A percentile compares a stretch with the other conserved stretches of the same genome.
These are phyloP conservation scores for Apogon talboti DNA, from an alignment of 2,797 vertebrate species.

Conservation along the genomic window DNA sequence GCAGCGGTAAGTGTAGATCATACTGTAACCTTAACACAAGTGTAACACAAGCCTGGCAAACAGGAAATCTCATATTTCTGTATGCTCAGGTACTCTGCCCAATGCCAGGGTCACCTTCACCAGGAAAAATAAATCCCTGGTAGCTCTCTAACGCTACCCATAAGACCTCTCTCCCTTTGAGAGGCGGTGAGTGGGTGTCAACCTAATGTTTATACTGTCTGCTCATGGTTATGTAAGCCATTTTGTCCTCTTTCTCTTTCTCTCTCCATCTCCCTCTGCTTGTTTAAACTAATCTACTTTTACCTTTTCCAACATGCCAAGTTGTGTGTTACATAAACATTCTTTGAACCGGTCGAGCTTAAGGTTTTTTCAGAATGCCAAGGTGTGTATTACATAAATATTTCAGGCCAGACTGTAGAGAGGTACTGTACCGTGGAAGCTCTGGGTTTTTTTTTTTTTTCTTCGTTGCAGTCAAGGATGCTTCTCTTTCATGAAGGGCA, in stretches of 20 bases:
- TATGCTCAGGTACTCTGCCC: constrained; percentile 79
- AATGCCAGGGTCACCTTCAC: constrained; percentile 82
- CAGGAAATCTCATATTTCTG: constrained; percentile 82
- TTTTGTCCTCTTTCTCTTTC: constrained; percentile 71
- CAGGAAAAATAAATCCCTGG: constrained; percentile 75
- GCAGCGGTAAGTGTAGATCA: constrained; percentile 48
- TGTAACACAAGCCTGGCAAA: constrained; percentile 71
- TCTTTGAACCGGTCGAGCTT: constrained; percentile 61
- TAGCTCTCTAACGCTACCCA: constrained; percentile 74
- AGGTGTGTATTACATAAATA: constrained; percentile 81
- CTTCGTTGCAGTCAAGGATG: constrained; percentile 69
- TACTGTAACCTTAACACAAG: constrained; percentile 70
- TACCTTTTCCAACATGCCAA: constrained; percentile 71
- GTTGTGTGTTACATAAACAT: constrained; percentile 77
- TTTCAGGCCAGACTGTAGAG: constrained; percentile 65
- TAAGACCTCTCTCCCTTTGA: constrained; percentile 76
- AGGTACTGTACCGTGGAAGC: constrained; percentile 52
- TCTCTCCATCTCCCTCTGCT: constrained; percentile 39
- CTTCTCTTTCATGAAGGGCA: constrained; percentile 73
- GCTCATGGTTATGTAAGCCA: constrained; percentile 79
- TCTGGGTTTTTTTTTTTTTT: constrained; percentile 27
- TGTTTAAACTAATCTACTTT: constrained; percentile 69
- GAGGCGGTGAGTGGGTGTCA: constrained; percentile 80
- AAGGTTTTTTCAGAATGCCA: constrained; percentile 66
- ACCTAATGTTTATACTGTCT: constrained; percentile 84